These are phyloP conservation scores for Saccostrea echinata DNA, from an alignment of 1,140 invertebrate species.

Conservation along the genomic window DNA sequence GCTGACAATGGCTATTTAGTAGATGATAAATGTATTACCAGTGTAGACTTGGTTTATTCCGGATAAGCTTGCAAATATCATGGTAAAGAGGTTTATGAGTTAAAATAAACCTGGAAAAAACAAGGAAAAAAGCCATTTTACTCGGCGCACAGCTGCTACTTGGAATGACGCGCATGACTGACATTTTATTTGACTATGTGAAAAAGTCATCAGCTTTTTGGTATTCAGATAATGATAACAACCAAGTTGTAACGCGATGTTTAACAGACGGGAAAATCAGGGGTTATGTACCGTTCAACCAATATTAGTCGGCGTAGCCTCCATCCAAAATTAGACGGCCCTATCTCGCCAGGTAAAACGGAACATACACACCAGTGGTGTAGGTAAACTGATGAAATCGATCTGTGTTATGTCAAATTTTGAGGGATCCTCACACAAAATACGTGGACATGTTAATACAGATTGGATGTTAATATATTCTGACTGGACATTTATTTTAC, in stretches of 20 bases:
- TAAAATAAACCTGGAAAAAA: too few species aligned
- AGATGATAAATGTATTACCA: slow-evolving; percentile 9
- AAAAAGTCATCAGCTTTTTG: slow-evolving; percentile 22
- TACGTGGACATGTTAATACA: not conserved
- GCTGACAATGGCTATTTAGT: slow-evolving; percentile 28
- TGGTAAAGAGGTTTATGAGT: not conserved
- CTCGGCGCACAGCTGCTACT: not conserved
- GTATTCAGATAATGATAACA: slow-evolving; percentile 16
- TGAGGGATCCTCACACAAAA: slow-evolving; percentile 19
- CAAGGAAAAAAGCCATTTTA: not conserved
- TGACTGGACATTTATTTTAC: not conserved
- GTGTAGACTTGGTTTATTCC: not conserved
- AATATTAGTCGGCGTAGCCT: slow-evolving; percentile 27
- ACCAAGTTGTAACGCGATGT: not conserved
- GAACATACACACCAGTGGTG: not conserved
- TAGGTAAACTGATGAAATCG: slow-evolving; percentile 32
- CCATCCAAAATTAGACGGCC: slow-evolving; percentile 16
- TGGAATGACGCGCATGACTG: slow-evolving; percentile 20
- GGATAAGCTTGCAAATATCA: slow-evolving; percentile 9
- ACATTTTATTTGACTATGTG: slow-evolving; percentile 15
- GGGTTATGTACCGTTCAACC: slow-evolving; percentile 33
- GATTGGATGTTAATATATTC: not conserved
- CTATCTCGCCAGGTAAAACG: slow-evolving; percentile 33
- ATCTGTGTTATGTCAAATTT: slow-evolving; percentile 11
- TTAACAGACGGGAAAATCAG: slow-evolving; percentile 18